Evolutionary conservation across 2,888 invertebrate species (phyloP).

Genomic region (Synergus itoensis): DNA sequence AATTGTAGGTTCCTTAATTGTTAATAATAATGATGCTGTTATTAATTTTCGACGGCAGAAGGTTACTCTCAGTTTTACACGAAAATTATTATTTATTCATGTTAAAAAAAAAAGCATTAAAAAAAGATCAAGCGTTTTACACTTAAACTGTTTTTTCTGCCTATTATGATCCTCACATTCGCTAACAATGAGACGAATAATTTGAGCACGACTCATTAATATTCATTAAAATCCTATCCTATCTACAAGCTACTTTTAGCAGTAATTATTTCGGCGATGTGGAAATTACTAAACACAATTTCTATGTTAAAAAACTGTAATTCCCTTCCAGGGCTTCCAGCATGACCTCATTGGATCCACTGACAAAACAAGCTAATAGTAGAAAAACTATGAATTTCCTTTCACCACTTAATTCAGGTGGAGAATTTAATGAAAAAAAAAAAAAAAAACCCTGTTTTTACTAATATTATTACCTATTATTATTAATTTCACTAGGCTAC

Average conservation of each 20-base stretch:
- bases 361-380: neutral
- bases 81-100: too few species aligned
- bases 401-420: neutral
- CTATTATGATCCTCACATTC: neutral
- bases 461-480: neutral
- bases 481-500: neutral
- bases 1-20: too few species aligned
- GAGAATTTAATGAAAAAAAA: neutral
- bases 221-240: constrained; percentile 2
- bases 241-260: neutral
- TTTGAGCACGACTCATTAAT: neutral
- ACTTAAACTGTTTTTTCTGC: neutral
- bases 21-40: too few species aligned
- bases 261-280: neutral
- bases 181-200: neutral
- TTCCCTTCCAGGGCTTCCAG: neutral
- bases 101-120: too few species aligned
- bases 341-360: neutral
- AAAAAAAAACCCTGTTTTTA: neutral
- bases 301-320: neutral
- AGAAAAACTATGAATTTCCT: neutral
- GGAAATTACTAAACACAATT: neutral
- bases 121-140: too few species aligned
- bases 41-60: too few species aligned
- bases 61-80: too few species aligned